Evolutionary conservation across 1,140 invertebrate species (phyloP), one percentile per base, ranked within the genome.

Genomic region (Nylanderia fulva): DNA sequence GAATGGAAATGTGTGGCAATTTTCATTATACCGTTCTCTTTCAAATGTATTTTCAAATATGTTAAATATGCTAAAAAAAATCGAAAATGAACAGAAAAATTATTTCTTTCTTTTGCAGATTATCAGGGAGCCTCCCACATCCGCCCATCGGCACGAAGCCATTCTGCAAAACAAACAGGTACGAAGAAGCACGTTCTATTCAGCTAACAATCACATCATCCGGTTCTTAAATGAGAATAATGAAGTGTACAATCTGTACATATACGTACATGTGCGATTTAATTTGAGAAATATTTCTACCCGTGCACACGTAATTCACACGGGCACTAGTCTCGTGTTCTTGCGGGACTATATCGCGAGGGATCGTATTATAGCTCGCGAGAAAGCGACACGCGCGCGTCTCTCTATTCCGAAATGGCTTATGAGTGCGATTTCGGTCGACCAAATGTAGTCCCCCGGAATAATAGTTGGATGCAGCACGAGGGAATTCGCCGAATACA

Each of bases 381-480:
- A 58, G 52, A 72, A 82, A 42, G 36, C 77, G 60, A 52, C 77
- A 39, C 66, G 66, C 66, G 52, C n/a, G n/a, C n/a, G n/a, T n/a
- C n/a, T 39, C 29, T 79, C 42, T 79, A 54, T 79, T 42, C 11
- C 64, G 45, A 82, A 82, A 58, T 82, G 52, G 66, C 52, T 82
- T 71, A 42, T 72, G 66, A 45, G 77, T 72, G 45, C 77, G 54
- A 36, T 72, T 71, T 82, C 52, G 66, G 66, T 82, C 77, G 66
- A 58, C 52, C 77, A 71, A 72, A 45, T 45, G 66, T 82, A 82
- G 48, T 71, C 52, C 11, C n/a, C 52, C 18, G 66, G 45, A 82
- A 82, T 68, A 82, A 82, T 82, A 82, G 66, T 52, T 82, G 18
- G 77, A 80, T 39, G 77, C 48, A 21, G 27, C 36, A 39, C 63